Conservation (phyloP, 2,113 vertebrate species). For the Oncorhynchus masou region DNA sequence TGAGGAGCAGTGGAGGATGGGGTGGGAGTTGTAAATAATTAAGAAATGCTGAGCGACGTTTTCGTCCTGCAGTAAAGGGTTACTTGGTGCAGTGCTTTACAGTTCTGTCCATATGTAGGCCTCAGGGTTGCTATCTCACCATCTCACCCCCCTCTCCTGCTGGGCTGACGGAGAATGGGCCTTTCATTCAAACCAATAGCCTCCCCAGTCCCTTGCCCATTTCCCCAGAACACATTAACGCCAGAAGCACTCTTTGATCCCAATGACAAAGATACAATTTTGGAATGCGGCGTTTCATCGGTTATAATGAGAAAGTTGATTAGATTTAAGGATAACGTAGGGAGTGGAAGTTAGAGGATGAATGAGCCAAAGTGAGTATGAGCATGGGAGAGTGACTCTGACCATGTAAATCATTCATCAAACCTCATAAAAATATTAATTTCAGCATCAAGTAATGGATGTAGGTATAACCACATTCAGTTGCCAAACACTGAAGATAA, state of each 20-base stretch:
- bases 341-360: neutral
- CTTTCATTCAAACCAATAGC: neutral
- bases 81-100: slow-evolving; percentile 61
- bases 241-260: slow-evolving; percentile 7
- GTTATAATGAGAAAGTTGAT: neutral
- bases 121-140: slow-evolving; percentile 31
- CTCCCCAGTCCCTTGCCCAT: neutral
- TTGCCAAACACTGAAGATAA: too few relatives aligned
- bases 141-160: slow-evolving; percentile 25
- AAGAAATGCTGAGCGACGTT: slow-evolving; percentile 71
- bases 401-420: too few relatives aligned
- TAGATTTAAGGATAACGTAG: neutral
- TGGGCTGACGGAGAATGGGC: slow-evolving; percentile 27
- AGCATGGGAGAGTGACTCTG: neutral
- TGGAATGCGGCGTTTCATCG: too few relatives aligned
- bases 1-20: slow-evolving; percentile 25
- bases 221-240: neutral
- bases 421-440: too few relatives aligned
- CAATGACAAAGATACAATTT: neutral
- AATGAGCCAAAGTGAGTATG: neutral
- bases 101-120: slow-evolving; percentile 30
- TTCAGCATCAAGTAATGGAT: too few relatives aligned
- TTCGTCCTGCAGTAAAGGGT: slow-evolving; percentile 54
- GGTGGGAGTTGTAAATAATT: slow-evolving; percentile 68
- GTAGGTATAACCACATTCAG: too few relatives aligned